Conservation (phyloP, 2,888 invertebrate species). For the Zhuqinia jingwanae region DNA sequence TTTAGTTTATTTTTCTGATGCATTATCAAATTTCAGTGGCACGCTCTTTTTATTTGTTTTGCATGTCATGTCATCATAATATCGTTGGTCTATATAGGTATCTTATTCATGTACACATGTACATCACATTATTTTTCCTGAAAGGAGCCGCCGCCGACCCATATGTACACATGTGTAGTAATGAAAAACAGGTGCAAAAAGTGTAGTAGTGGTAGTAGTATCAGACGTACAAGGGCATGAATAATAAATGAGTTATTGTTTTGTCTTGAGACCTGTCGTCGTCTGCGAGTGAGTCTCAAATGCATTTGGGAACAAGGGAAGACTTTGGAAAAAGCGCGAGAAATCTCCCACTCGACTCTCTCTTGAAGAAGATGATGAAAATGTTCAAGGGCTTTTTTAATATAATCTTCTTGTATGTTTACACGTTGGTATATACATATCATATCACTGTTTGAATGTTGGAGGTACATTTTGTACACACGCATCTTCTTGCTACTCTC, state of each 20-base stretch:
- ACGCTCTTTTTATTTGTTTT: background rate
- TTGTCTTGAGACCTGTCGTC: background rate
- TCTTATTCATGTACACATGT: too few relatives aligned
- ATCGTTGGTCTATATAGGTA: background rate
- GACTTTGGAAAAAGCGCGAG: background rate
- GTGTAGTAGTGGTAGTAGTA: too few relatives aligned
- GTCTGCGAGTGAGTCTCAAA: background rate
- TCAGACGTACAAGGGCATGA: background rate
- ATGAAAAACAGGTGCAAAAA: background rate
- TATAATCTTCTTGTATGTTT: too few relatives aligned
- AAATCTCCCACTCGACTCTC: background rate
- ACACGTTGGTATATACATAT: too few relatives aligned
- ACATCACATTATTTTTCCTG: background rate
- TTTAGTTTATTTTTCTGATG: background rate
- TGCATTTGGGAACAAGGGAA: background rate
- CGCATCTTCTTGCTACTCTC: background rate
- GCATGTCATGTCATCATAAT: conserved; percentile 15
- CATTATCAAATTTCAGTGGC: conserved; percentile 9
- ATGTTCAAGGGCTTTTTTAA: too few relatives aligned
- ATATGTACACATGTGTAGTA: background rate
- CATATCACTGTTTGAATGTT: too few relatives aligned
- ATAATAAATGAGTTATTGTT: conserved; percentile 32
- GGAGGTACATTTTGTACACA: background rate
- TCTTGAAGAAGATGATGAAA: too few relatives aligned
- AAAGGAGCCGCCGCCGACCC: background rate